These are phyloP conservation scores for Cygnus atratus DNA, from an alignment of 2,113 vertebrate genomes.

Conservation along the genomic window DNA sequence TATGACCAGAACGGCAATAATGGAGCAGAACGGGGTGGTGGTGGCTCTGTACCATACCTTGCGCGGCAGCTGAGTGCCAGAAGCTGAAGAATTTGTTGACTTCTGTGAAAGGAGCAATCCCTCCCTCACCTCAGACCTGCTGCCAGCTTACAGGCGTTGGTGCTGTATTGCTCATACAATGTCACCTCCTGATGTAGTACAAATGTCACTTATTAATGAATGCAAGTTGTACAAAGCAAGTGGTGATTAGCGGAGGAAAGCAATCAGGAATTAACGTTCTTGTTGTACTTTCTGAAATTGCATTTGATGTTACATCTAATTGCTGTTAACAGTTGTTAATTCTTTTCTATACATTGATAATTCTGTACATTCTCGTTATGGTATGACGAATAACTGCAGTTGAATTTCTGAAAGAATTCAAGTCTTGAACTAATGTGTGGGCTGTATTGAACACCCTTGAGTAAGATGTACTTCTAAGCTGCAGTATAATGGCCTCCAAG, in stretches of 20 bases:
- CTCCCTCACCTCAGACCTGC: background rate
- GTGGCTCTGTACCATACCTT: rapidly evolving
- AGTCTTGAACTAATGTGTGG: background rate
- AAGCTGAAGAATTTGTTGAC: background rate
- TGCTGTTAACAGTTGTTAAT: background rate
- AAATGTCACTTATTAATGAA: background rate
- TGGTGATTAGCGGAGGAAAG: background rate
- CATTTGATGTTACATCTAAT: background rate
- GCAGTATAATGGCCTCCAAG: background rate
- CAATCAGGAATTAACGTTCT: background rate
- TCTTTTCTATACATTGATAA: background rate
- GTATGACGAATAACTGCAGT: background rate
- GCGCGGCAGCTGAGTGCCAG: background rate
- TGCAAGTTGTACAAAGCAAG: background rate
- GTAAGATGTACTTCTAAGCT: background rate
- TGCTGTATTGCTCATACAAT: rapidly evolving
- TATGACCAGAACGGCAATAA: background rate
- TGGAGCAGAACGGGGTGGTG: background rate
- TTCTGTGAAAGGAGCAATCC: background rate
- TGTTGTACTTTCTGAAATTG: background rate
- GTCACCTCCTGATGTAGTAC: background rate
- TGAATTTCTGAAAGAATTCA: background rate
- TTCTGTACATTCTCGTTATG: background rate
- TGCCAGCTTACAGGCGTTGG: background rate
- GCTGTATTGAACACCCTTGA: background rate